Conservation (phyloP, 2,113 vertebrate species). For the Thoracochromis brauschi region DNA sequence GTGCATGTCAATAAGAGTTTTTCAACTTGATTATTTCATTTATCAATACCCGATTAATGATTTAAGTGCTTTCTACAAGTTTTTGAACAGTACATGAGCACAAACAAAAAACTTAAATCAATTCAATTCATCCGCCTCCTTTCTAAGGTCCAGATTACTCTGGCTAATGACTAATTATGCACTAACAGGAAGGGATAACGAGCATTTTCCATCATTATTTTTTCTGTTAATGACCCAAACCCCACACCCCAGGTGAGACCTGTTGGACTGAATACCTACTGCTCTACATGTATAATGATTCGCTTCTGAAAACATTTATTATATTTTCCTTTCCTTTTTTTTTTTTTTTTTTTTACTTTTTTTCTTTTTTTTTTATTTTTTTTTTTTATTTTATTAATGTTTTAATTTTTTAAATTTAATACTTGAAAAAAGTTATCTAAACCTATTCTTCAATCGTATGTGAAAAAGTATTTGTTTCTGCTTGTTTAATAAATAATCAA, state of each 20-base stretch:
- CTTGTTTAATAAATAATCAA: background rate
- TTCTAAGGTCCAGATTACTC: background rate
- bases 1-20: background rate
- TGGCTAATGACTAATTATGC: background rate
- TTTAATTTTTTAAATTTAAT: background rate
- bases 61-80: background rate
- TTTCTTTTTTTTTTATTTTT: rapidly evolving
- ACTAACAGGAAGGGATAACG: background rate
- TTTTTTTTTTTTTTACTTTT: background rate
- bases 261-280: background rate
- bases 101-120: background rate
- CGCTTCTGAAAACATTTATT: background rate
- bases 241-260: background rate
- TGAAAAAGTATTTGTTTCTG: background rate
- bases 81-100: background rate
- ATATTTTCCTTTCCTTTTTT: background rate
- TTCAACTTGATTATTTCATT: background rate
- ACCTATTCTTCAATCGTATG: background rate
- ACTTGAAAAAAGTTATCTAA: background rate
- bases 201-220: background rate
- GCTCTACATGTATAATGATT: background rate
- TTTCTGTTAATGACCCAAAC: background rate
- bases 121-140: background rate
- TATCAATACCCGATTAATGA: background rate
- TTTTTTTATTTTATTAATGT: background rate